These are phyloP conservation scores for Colaptes auratus DNA, from an alignment of 2,113 vertebrate species.

Conservation along the genomic window DNA sequence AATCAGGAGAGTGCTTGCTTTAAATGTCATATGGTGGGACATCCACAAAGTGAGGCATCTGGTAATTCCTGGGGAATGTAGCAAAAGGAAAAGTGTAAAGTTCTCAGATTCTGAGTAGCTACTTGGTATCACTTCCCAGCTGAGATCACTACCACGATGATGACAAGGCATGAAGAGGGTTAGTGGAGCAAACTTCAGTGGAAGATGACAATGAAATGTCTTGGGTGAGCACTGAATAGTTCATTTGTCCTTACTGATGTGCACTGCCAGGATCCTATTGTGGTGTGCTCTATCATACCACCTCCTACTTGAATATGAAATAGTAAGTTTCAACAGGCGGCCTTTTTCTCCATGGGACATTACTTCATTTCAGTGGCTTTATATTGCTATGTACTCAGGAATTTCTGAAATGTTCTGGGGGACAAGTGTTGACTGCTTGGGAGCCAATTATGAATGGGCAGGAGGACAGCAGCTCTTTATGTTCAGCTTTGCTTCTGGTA, in stretches of 20 bases:
- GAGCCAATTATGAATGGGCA: not conserved
- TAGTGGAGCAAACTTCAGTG: not conserved
- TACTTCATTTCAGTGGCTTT: slow-evolving; percentile 58
- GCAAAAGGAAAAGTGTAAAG: not conserved
- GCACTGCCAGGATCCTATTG: not conserved
- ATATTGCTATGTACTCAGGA: slow-evolving; percentile 4
- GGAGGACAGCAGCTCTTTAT: not conserved
- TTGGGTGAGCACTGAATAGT: not conserved
- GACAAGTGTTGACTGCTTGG: not conserved
- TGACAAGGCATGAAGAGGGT: accelerated
- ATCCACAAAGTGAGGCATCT: not conserved
- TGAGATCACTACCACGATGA: not conserved
- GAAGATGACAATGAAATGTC: not conserved
- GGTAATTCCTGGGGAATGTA: slow-evolving; percentile 11
- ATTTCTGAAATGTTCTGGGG: slow-evolving; percentile 44
- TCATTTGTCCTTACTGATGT: not conserved
- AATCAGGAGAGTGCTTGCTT: slow-evolving; percentile 4
- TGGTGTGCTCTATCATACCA: not conserved
- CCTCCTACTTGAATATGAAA: slow-evolving; percentile 64
- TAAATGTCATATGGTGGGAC: slow-evolving; percentile 6
- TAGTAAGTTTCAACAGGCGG: slow-evolving; percentile 65
- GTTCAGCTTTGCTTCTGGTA: not conserved
- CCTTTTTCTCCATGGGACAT: slow-evolving; percentile 59
- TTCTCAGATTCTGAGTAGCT: not conserved
- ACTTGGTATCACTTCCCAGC: not conserved